Evolutionary conservation across 2,888 invertebrate species (phyloP).

Genomic region (Lathronympha strigana): DNA sequence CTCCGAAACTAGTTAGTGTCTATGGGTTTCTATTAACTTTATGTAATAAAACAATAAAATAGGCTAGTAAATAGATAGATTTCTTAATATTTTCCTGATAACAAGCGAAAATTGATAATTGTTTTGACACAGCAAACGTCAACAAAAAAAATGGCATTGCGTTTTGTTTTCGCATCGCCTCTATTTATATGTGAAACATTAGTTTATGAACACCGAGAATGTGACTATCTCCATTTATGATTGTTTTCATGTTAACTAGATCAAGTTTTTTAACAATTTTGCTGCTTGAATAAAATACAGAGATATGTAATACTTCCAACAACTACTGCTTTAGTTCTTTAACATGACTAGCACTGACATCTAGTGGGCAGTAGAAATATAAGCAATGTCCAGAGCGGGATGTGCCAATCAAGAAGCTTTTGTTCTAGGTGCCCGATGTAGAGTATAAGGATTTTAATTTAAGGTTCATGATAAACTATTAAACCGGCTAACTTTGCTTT

Average conservation of each 20-base stretch:
- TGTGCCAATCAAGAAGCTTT: too few species aligned
- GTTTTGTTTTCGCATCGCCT: constrained; percentile 1
- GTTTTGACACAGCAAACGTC: constrained; percentile 6
- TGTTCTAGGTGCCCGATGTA: too few species aligned
- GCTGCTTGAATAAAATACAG: too few species aligned
- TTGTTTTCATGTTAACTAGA: too few species aligned
- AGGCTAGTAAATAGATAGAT: neutral
- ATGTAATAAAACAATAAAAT: neutral
- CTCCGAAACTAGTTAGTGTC: neutral
- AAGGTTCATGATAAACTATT: too few species aligned
- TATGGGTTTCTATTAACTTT: neutral
- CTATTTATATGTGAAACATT: too few species aligned
- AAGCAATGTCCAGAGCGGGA: neutral
- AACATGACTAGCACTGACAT: neutral
- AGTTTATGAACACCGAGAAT: too few species aligned
- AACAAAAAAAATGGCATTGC: neutral
- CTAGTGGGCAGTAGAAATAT: constrained; percentile 9
- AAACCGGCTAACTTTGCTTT: too few species aligned
- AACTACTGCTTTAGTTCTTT: neutral
- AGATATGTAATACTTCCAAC: neutral
- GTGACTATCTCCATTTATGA: too few species aligned
- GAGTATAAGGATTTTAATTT: too few species aligned
- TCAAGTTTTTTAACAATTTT: too few species aligned
- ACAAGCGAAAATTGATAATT: constrained; percentile 14
- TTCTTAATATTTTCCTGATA: neutral